These are phyloP conservation scores for Paradoxurus hermaphroditus DNA, from an alignment of 2,113 vertebrate genomes.

Conservation along the genomic window DNA sequence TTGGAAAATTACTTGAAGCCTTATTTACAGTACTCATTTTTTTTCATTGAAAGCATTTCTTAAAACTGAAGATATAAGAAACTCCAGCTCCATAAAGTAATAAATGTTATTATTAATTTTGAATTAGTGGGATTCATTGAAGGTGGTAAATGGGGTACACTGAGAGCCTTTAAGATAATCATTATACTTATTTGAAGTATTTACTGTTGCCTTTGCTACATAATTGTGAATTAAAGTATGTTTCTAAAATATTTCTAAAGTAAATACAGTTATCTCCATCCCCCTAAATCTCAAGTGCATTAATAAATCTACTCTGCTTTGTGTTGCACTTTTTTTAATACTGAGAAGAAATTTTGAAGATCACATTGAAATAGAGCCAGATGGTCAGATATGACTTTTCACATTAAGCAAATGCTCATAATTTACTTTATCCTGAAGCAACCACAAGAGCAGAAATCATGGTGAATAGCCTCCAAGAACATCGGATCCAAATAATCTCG, in stretches of 20 bases:
- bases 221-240: slow-evolving; percentile 30
- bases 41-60: slow-evolving; percentile 34
- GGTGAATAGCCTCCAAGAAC: slow-evolving; percentile 45
- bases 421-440: slow-evolving; percentile 60
- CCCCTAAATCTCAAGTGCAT: neutral
- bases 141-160: neutral
- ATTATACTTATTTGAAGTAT: slow-evolving; percentile 35
- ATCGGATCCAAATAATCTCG: slow-evolving; percentile 49
- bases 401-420: slow-evolving; percentile 47
- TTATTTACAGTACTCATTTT: neutral
- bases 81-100: neutral
- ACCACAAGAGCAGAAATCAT: slow-evolving; percentile 42
- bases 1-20: neutral
- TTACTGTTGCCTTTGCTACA: slow-evolving; percentile 3
- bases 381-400: slow-evolving; percentile 58
- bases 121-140: slow-evolving; percentile 30
- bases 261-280: slow-evolving; percentile 12
- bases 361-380: slow-evolving; percentile 46
- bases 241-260: slow-evolving; percentile 36
- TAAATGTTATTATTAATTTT: slow-evolving; percentile 51
- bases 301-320: slow-evolving; percentile 56
- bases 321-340: slow-evolving; percentile 14
- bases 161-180: neutral
- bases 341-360: slow-evolving; percentile 44
- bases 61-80: neutral